A percentile compares a stretch with the other conserved stretches of the same genome.
phyloP scores from a whole-genome alignment of 1,140 invertebrate genomes.

The Pissodes strobi region DNA sequence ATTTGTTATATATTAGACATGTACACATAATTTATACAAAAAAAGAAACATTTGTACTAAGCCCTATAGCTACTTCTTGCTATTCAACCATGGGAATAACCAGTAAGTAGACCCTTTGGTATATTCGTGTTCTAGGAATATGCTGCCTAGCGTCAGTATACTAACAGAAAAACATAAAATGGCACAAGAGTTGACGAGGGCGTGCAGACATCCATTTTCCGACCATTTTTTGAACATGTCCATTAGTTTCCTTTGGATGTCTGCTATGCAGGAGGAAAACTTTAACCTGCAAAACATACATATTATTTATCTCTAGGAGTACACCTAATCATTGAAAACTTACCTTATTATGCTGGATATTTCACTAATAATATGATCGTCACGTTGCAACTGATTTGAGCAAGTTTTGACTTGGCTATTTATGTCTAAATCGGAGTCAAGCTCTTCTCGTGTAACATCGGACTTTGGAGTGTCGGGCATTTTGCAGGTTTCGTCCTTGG shows the following conservation, averaged over 20 bases:
- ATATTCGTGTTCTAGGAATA: constrained; percentile 48
- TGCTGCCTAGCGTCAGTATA: constrained; percentile 45
- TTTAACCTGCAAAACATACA: constrained; percentile 41
- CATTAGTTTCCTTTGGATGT: constrained; percentile 37
- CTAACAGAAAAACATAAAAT: constrained; percentile 51
- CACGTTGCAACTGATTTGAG: background rate
- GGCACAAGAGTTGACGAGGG: constrained; percentile 44
- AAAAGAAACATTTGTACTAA: too few relatives aligned
- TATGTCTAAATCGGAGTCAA: constrained; percentile 17
- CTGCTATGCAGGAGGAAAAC: constrained; percentile 29
- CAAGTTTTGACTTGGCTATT: background rate
- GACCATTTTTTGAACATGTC: constrained; percentile 41
- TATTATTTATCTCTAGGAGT: background rate
- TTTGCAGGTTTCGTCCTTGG: constrained; percentile 4
- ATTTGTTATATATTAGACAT: too few relatives aligned
- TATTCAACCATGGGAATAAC: constrained; percentile 17
- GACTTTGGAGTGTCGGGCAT: background rate
- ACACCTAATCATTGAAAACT: too few relatives aligned
- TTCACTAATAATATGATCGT: constrained; percentile 10
- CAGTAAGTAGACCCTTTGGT: constrained; percentile 35
- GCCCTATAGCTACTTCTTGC: too few relatives aligned
- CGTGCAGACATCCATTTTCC: constrained; percentile 22
- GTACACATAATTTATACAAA: too few relatives aligned
- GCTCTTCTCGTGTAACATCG: constrained; percentile 11
- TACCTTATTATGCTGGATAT: constrained; percentile 13